These are phyloP conservation scores for Amblyraja radiata DNA, from an alignment of 2,797 vertebrate genomes.

Conservation along the genomic window DNA sequence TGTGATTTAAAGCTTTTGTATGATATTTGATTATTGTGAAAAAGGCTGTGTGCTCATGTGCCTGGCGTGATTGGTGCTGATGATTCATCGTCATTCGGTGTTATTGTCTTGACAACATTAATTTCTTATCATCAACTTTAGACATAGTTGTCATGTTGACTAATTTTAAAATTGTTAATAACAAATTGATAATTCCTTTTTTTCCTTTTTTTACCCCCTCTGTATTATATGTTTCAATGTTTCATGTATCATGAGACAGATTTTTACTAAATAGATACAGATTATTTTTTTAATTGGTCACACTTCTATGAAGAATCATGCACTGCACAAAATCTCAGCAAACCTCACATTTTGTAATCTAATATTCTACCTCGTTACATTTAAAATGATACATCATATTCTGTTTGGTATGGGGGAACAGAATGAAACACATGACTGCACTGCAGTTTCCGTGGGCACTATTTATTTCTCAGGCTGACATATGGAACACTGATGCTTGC, in stretches of 20 bases:
- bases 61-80: not conserved
- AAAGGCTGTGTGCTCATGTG: not conserved
- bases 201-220: not conserved
- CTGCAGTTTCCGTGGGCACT: not conserved
- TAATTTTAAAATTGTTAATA: slow-evolving; percentile 29
- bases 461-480: slow-evolving; percentile 24
- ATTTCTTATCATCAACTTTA: slow-evolving; percentile 22
- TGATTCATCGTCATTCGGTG: not conserved
- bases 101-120: slow-evolving; percentile 11
- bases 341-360: not conserved
- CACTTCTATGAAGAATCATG: not conserved
- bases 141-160: slow-evolving; percentile 17
- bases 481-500: slow-evolving; percentile 22
- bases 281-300: not conserved
- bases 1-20: not conserved
- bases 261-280: not conserved
- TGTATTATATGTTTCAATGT: not conserved
- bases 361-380: not conserved
- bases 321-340: not conserved
- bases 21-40: not conserved
- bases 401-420: not conserved
- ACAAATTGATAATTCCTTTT: not conserved
- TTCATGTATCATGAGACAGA: not conserved
- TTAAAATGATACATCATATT: not conserved
- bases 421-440: slow-evolving; percentile 13